Percentiles rank a stretch among this genome's conserved stretches.
Conservation (phyloP, 2,113 vertebrate genomes). For the Oxyura jamaicensis region DNA sequence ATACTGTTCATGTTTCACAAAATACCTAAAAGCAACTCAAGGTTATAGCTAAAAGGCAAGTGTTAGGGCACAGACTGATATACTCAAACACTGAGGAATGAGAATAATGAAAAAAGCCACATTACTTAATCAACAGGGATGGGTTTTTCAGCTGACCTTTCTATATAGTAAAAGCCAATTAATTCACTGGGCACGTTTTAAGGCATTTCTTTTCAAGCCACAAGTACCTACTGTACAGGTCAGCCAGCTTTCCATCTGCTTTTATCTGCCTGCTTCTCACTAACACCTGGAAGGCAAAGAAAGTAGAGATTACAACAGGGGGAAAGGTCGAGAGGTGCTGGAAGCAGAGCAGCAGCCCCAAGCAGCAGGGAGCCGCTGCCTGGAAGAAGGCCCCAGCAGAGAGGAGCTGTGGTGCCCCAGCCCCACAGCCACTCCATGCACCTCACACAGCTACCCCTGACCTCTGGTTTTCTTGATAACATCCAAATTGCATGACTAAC, state of each 20-base stretch:
- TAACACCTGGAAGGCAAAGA: not conserved
- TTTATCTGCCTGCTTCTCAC: not conserved
- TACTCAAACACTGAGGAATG: not conserved
- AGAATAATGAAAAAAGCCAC: not conserved
- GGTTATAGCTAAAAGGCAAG: not conserved
- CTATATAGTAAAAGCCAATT: not conserved
- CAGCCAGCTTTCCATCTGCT: not conserved
- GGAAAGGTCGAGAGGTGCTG: fast-evolving
- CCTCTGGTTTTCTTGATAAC: not conserved
- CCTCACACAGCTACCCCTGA: not conserved
- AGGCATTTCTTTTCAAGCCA: not conserved
- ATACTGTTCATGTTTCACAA: not conserved
- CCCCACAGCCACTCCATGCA: not conserved
- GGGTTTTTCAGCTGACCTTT: not conserved
- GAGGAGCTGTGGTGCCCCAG: no score
- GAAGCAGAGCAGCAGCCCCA: not conserved
- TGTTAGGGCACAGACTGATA: not conserved
- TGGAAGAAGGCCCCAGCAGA: not conserved
- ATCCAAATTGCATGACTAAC: no score
- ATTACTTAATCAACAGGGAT: not conserved
- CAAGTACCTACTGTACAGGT: fast-evolving
- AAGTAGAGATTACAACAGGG: not conserved
- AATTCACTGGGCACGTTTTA: not conserved
- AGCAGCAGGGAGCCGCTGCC: no score
- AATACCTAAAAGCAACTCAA: not conserved